These are phyloP conservation scores for Apodemus sylvaticus DNA, from an alignment of 2,113 vertebrate genomes.

Conservation along the genomic window DNA sequence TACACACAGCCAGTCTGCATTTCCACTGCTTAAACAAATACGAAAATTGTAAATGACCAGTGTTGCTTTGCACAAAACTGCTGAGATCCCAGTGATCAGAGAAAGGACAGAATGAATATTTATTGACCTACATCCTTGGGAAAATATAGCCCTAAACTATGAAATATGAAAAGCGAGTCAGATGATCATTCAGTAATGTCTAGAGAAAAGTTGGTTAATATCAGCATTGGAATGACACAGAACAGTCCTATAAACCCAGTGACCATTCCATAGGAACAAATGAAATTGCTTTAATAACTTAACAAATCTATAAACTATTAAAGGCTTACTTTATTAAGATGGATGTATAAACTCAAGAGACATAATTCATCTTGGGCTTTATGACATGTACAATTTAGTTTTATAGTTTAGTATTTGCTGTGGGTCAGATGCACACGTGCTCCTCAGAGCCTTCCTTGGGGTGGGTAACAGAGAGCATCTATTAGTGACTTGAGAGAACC, in stretches of 20 bases:
- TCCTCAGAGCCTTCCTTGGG: background rate
- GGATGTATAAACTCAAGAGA: background rate
- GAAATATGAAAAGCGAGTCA: background rate
- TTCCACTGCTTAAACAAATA: background rate
- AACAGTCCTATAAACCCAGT: background rate
- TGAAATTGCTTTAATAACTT: slow-evolving; percentile 41
- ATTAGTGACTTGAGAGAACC: background rate
- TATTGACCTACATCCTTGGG: background rate
- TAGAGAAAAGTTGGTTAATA: slow-evolving; percentile 26
- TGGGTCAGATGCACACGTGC: background rate
- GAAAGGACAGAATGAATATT: background rate
- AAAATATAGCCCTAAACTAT: background rate
- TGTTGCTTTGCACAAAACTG: background rate
- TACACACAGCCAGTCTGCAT: background rate
- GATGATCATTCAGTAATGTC: background rate
- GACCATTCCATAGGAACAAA: background rate
- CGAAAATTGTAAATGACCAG: slow-evolving; percentile 27
- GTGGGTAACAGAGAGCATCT: background rate
- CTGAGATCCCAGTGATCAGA: background rate
- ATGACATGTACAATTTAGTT: background rate
- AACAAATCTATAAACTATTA: background rate
- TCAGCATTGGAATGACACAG: background rate
- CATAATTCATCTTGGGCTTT: background rate
- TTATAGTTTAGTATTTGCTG: background rate
- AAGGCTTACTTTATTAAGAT: background rate